Conservation (phyloP, 1,140 invertebrate species). For the Eurosta solidaginis region DNA sequence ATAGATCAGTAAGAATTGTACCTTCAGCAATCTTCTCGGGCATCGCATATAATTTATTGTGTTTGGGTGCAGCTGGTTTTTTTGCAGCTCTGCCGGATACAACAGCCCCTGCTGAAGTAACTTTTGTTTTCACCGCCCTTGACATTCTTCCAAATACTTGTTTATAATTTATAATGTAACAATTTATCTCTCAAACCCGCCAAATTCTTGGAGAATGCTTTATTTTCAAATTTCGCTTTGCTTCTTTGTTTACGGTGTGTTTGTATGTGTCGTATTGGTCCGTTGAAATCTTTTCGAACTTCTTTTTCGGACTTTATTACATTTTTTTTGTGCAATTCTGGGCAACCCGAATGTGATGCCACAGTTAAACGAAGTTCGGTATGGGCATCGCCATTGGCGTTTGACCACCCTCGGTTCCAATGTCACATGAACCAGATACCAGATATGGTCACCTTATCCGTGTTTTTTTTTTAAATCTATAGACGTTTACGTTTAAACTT, state of each 20-base stretch:
- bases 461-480: too few species aligned
- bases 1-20: conserved; percentile 75
- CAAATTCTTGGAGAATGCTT: not conserved
- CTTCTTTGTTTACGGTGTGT: too few species aligned
- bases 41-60: conserved; percentile 73
- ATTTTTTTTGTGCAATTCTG: conserved; percentile 23
- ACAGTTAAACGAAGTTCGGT: too few species aligned
- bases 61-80: conserved; percentile 58
- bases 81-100: conserved; percentile 33
- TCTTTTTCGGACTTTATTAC: not conserved
- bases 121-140: conserved; percentile 33
- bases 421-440: too few species aligned
- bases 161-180: not conserved
- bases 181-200: not conserved
- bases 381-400: too few species aligned
- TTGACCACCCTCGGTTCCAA: too few species aligned
- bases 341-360: not conserved
- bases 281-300: not conserved
- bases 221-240: too few species aligned
- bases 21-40: conserved; percentile 77
- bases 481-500: too few species aligned
- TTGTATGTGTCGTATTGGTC: not conserved
- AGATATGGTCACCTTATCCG: too few species aligned
- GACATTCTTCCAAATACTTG: conserved; percentile 40
- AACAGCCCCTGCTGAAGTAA: conserved; percentile 40